These are phyloP conservation scores for Caerostris extrusa DNA, from an alignment of 1,140 invertebrate species.

Conservation along the genomic window DNA sequence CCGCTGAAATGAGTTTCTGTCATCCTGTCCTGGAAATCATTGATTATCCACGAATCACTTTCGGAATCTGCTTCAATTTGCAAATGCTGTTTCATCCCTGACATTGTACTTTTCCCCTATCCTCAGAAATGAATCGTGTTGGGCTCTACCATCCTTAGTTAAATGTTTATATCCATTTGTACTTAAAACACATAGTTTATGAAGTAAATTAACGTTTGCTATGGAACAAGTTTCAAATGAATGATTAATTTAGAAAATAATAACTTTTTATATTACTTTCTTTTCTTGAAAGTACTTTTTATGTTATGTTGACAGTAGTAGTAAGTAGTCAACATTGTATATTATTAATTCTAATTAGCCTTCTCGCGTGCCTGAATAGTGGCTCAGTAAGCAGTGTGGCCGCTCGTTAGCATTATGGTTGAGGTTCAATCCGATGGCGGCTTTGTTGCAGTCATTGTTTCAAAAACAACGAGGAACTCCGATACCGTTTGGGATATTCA, in stretches of 20 bases:
- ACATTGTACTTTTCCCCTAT: neutral
- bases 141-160: too few relatives aligned
- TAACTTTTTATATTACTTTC: neutral
- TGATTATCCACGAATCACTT: neutral
- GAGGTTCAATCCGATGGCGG: too few relatives aligned
- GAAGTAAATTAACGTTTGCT: neutral
- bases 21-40: neutral
- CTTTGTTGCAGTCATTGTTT: too few relatives aligned
- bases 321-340: too few relatives aligned
- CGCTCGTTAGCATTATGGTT: too few relatives aligned
- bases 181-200: neutral
- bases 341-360: too few relatives aligned
- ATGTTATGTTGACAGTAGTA: too few relatives aligned
- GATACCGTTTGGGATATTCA: too few relatives aligned
- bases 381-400: too few relatives aligned
- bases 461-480: too few relatives aligned
- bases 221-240: neutral
- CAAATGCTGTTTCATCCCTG: neutral
- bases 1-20: neutral
- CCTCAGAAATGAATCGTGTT: neutral
- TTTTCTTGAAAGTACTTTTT: too few relatives aligned
- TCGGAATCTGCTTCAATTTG: neutral
- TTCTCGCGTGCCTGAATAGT: too few relatives aligned
- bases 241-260: neutral
- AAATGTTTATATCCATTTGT: neutral